Conservation (phyloP, 2,888 invertebrate genomes). For the Resseliella maxima region DNA sequence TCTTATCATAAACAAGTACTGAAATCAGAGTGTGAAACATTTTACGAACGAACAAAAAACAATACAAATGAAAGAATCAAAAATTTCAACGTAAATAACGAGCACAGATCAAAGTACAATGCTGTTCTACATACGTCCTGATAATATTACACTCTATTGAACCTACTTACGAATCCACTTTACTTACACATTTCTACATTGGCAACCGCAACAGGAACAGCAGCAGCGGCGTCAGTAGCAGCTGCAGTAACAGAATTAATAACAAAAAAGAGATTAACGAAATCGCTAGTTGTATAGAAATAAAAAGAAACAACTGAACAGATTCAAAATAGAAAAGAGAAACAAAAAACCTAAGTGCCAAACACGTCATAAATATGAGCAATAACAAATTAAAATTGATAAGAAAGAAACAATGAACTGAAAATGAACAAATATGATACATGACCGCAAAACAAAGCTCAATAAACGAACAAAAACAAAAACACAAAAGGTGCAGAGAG, state of each 20-base stretch:
- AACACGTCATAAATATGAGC: constrained; percentile 32
- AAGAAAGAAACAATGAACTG: constrained; percentile 31
- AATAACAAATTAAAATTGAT: constrained; percentile 40
- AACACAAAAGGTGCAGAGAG: neutral
- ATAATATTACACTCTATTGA: neutral
- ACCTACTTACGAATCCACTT: neutral
- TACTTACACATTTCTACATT: neutral
- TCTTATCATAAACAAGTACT: constrained; percentile 1
- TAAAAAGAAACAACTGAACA: neutral
- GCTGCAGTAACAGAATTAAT: too few relatives aligned
- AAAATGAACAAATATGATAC: constrained; percentile 24
- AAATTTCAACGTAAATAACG: constrained; percentile 27
- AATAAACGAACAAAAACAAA: neutral
- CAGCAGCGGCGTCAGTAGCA: neutral
- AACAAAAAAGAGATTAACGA: neutral
- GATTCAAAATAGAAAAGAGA: too few relatives aligned
- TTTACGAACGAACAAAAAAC: neutral
- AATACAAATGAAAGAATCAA: neutral
- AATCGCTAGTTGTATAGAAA: neutral
- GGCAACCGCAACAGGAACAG: too few relatives aligned
- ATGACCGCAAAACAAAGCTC: constrained; percentile 41
- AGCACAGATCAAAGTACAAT: constrained; percentile 18
- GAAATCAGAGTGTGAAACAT: neutral
- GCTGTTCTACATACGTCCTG: neutral
- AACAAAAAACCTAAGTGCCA: neutral